phyloP scores from a whole-genome alignment of 2,888 invertebrate species.

The Chrysolina oricalcia region DNA sequence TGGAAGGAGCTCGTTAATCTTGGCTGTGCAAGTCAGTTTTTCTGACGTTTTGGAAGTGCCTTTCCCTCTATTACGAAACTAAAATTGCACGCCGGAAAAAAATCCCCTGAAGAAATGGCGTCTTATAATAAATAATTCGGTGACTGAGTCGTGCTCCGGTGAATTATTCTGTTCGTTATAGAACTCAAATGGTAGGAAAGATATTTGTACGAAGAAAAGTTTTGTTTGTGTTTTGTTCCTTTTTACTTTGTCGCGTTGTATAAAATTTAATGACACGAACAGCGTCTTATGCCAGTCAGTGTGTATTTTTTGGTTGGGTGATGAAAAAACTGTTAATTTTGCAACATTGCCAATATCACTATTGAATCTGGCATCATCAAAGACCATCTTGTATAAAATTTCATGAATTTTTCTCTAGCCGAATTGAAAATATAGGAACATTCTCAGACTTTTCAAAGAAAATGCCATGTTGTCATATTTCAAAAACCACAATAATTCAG shows the following conservation, averaged over 20 bases:
- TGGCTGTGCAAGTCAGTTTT: background rate
- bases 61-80: constrained; percentile 9
- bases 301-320: too few species aligned
- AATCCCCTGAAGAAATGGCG: background rate
- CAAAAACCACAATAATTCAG: too few species aligned
- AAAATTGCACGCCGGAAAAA: constrained; percentile 12
- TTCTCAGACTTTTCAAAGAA: too few species aligned
- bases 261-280: background rate
- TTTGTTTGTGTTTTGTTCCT: background rate
- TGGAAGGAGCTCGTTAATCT: constrained; percentile 6
- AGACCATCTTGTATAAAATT: too few species aligned
- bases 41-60: background rate
- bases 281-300: background rate
- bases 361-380: too few species aligned
- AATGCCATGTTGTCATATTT: too few species aligned
- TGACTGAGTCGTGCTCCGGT: background rate
- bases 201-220: background rate
- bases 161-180: constrained; percentile 12
- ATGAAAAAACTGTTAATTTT: too few species aligned
- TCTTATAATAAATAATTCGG: constrained; percentile 15
- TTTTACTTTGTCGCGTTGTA: background rate
- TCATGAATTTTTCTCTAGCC: too few species aligned
- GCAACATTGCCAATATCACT: too few species aligned
- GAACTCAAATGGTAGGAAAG: background rate
- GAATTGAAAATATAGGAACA: too few species aligned